phyloP scores from a whole-genome alignment of 2,113 vertebrate genomes.

The Stigmatopora nigra region DNA sequence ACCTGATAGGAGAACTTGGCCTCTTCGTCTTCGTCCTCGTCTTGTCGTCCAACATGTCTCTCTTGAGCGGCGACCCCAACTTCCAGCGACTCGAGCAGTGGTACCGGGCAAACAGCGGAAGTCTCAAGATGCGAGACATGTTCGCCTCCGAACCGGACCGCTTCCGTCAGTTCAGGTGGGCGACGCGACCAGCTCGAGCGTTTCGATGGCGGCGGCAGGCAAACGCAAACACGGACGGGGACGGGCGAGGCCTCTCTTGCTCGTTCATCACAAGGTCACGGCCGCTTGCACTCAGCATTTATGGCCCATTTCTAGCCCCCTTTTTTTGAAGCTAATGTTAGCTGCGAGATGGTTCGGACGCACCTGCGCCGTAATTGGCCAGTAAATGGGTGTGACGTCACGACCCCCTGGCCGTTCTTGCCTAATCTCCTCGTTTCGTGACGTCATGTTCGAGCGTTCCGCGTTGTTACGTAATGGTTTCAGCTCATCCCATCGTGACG shows the following conservation, averaged over 20 bases:
- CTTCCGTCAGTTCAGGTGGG: constrained; percentile 82
- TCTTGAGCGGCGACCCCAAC: constrained; percentile 73
- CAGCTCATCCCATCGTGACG: no score
- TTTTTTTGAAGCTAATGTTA: constrained; percentile 1
- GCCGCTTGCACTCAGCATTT: not conserved
- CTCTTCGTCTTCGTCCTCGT: not conserved
- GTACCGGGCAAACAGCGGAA: constrained; percentile 63
- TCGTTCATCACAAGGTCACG: constrained; percentile 2
- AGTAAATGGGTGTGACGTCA: not conserved
- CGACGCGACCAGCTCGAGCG: no score
- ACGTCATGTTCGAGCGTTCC: not conserved
- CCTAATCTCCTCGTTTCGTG: not conserved
- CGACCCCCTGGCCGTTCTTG: not conserved
- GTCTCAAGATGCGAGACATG: constrained; percentile 79
- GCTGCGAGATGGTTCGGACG: not conserved
- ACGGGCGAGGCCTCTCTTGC: not conserved
- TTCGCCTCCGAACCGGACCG: constrained; percentile 76
- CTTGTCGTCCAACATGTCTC: constrained; percentile 69
- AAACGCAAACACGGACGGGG: no score
- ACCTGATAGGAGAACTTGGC: not conserved
- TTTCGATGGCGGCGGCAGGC: not conserved
- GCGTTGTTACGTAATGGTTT: no score
- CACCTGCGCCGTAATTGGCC: no score
- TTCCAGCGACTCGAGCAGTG: constrained; percentile 80
- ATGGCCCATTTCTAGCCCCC: no score